phyloP scores from a whole-genome alignment of 1,140 invertebrate genomes.

The Drosophila pandora region DNA sequence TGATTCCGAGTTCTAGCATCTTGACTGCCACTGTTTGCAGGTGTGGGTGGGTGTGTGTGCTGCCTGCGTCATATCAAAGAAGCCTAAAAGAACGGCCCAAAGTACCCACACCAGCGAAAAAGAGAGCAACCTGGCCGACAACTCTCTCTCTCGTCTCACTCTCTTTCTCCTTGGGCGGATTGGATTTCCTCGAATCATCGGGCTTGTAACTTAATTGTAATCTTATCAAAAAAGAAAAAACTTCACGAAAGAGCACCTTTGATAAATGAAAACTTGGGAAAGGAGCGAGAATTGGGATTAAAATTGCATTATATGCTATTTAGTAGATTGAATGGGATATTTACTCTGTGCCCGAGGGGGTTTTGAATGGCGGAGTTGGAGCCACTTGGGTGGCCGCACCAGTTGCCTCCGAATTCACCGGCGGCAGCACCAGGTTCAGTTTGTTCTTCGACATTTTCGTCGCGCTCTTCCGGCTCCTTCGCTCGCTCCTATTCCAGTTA shows the following conservation, averaged over 20 bases:
- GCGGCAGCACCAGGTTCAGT: conserved; percentile 94
- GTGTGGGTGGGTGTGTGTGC: conserved; percentile 22
- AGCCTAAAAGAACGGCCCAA: conserved; percentile 6
- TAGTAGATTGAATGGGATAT: conserved; percentile 69
- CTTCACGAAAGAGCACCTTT: not conserved
- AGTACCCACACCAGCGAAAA: conserved; percentile 11
- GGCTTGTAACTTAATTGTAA: conserved; percentile 13
- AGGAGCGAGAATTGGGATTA: not conserved
- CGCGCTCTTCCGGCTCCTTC: conserved; percentile 3
- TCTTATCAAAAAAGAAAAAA: not conserved
- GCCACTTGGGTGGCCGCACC: conserved; percentile 87
- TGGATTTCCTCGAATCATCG: conserved; percentile 24
- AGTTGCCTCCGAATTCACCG: conserved; percentile 92
- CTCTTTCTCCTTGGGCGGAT: conserved; percentile 6
- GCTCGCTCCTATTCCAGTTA: not conserved
- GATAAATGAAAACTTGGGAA: not conserved
- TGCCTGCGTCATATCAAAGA: conserved; percentile 9
- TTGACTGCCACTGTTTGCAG: conserved; percentile 3
- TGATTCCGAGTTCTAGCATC: not conserved
- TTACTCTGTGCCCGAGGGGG: conserved; percentile 88
- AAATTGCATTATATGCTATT: conserved; percentile 11
- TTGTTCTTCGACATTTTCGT: conserved; percentile 94
- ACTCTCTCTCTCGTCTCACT: not conserved
- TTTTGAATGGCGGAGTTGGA: conserved; percentile 87
- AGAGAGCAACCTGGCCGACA: not conserved